These are phyloP conservation scores for Chrysotoxum bicinctum DNA, from an alignment of 2,888 invertebrate genomes.

Conservation along the genomic window DNA sequence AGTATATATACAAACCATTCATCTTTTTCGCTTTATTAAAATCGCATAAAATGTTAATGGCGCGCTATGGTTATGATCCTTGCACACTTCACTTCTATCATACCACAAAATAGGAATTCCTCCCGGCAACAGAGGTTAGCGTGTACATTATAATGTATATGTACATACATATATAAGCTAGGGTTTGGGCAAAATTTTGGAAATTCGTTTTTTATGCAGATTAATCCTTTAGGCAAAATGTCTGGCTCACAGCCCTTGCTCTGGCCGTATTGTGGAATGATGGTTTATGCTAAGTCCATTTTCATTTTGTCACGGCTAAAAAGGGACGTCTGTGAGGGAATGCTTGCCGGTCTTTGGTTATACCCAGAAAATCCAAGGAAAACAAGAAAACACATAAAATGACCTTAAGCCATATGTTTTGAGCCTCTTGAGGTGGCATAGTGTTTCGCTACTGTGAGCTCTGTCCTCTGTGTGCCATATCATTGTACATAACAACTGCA, in stretches of 20 bases:
- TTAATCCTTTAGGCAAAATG: conserved; percentile 68
- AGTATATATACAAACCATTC: conserved; percentile 19
- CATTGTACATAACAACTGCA: conserved; percentile 28
- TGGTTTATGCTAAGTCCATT: conserved; percentile 38
- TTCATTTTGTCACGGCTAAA: conserved; percentile 39
- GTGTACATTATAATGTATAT: background rate
- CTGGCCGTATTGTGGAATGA: background rate
- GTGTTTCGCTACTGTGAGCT: background rate
- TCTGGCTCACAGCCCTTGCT: conserved; percentile 27
- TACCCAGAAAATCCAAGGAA: conserved; percentile 11
- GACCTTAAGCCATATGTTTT: conserved; percentile 60
- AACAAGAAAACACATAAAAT: conserved; percentile 48
- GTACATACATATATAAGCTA: background rate
- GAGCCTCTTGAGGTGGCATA: conserved; percentile 47
- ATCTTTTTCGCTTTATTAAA: conserved; percentile 70
- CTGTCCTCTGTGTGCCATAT: background rate
- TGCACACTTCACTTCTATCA: background rate
- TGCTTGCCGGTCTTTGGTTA: background rate
- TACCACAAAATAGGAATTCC: background rate
- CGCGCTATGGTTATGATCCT: conserved; percentile 23
- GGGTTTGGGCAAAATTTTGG: conserved; percentile 56
- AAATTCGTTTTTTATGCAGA: conserved; percentile 70
- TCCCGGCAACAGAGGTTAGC: conserved; percentile 5
- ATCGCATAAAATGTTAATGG: conserved; percentile 71
- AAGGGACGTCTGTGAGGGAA: conserved; percentile 20